A percentile compares a stretch with the other conserved stretches of the same genome.
phyloP scores from a whole-genome alignment of 2,113 vertebrate species.

The Turdus rufiventris region DNA sequence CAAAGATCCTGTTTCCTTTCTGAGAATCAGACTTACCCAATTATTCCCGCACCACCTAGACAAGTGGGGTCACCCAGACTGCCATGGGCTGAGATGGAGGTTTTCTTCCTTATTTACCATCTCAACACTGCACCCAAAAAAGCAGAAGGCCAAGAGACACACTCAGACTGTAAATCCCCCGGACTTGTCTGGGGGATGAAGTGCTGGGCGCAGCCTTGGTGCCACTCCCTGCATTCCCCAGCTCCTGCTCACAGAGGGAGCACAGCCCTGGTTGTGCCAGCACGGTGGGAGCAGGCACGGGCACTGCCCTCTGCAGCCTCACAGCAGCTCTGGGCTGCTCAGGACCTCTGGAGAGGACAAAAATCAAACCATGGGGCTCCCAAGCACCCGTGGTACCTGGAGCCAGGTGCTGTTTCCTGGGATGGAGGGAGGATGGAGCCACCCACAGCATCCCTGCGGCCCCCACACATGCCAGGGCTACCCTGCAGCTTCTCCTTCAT shows the following conservation, averaged over 20 bases:
- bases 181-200: neutral
- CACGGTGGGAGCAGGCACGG: fast-evolving
- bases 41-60: neutral
- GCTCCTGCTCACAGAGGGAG: neutral
- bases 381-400: fast-evolving
- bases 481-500: fast-evolving
- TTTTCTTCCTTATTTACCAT: neutral
- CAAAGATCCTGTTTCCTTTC: neutral
- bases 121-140: neutral
- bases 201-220: fast-evolving
- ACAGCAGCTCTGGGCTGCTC: neutral
- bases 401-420: neutral
- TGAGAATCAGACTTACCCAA: neutral
- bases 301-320: fast-evolving
- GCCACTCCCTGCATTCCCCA: neutral
- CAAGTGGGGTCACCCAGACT: neutral
- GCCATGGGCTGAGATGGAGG: neutral
- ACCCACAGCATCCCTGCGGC: neutral
- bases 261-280: neutral
- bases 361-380: neutral
- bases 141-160: neutral
- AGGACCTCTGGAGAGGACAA: neutral
- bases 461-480: neutral
- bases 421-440: neutral
- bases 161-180: neutral